Evolutionary conservation across 2,888 invertebrate species (phyloP).

Genomic region (Tillus elongatus): DNA sequence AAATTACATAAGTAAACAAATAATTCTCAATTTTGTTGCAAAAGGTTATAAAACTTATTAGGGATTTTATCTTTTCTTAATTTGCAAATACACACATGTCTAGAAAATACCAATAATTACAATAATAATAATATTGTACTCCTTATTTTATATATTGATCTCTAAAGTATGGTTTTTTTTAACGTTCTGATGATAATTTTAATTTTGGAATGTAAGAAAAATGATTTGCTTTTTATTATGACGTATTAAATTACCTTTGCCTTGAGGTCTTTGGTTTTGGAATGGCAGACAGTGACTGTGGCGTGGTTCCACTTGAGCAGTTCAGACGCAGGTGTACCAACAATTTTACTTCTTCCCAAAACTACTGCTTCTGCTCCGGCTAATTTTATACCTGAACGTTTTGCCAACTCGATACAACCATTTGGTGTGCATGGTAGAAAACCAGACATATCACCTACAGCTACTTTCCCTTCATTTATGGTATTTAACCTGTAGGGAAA

Average conservation of each 20-base stretch:
- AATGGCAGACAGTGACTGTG: slow-evolving; percentile 96
- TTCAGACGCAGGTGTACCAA: slow-evolving; percentile 91
- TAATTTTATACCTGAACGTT: slow-evolving; percentile 65
- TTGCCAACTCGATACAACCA: slow-evolving; percentile 88
- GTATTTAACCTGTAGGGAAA: slow-evolving; percentile 61
- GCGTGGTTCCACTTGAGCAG: slow-evolving; percentile 94
- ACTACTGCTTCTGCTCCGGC: slow-evolving; percentile 85
- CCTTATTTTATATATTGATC: too few species aligned
- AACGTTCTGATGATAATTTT: too few species aligned
- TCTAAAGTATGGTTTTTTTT: too few species aligned
- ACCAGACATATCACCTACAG: slow-evolving; percentile 80
- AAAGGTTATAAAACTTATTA: too few species aligned
- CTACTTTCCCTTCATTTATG: slow-evolving; percentile 85
- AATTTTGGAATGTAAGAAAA: too few species aligned
- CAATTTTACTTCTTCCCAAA: slow-evolving; percentile 93
- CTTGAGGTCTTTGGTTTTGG: slow-evolving; percentile 76
- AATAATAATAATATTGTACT: too few species aligned
- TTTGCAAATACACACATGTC: too few species aligned
- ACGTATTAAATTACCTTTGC: slow-evolving; percentile 54
- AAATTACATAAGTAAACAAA: too few species aligned
- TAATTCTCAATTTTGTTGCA: too few species aligned
- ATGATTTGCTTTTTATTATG: too few species aligned
- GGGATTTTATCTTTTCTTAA: too few species aligned
- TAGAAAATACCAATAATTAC: too few species aligned
- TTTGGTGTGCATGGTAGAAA: slow-evolving; percentile 96